Evolutionary conservation across 2,113 vertebrate species (phyloP), one percentile per base, ranked within the genome.

Genomic region (Mirza zaza): DNA sequence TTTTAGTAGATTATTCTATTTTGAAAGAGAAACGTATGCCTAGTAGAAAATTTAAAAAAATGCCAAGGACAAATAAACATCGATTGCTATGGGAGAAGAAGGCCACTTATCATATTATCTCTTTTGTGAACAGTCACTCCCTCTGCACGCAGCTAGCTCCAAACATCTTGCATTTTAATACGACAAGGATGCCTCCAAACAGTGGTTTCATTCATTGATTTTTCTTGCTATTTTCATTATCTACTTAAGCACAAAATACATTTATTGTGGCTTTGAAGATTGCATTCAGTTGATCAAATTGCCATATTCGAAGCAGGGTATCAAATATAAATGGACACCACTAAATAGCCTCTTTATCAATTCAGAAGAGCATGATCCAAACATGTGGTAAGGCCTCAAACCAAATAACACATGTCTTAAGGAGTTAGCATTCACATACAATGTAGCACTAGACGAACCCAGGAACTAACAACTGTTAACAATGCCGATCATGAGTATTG

Each of bases 221-320:
- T 97, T 96, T 76, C 76, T 96, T 91, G 71, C 87, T 95, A 97
- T 96, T 97, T 97, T 97, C 97, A 97, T 97, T 95, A 97, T 95
- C 91, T 94, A 89, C 95, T 95, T 97, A 97, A 95, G 91, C 39
- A 96, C 83, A 91, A 95, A 94, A 91, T 81, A 90, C 95, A 98
- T 96, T 93, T 80, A 96, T 90, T 93, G 93, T 65, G 93, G 95
- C 83, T 98, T 97, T 52, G 73, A 86, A 83, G 59, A 80, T 91
- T 85, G 80, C 61, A 81, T 87, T 96, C 79, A 27, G 96, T 91
- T 95, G 89, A 97, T 96, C 75, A 73, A 50, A 59, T 85, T 91
- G 93, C 94, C 0, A 3, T 91, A 25, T 71, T 80, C 73, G 91
- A 94, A 96, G 67, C 63, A 84, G 91, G 71, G 65, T 65, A 84